Base-by-base conservation (phyloP, 2,888 invertebrate species). In the Sclerodermus sp. region DNA sequence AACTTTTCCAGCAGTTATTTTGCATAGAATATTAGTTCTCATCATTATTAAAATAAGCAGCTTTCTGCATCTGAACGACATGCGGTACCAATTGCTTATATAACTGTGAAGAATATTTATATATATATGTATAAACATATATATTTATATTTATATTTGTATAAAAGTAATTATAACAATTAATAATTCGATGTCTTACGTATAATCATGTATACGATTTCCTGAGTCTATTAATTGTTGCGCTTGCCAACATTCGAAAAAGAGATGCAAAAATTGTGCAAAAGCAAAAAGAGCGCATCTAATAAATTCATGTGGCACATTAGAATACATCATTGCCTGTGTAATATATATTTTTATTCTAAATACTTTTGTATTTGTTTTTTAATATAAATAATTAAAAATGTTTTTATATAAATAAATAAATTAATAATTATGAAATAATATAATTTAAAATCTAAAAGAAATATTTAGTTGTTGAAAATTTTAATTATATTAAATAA, bases 241-340 rank as follows among this genome's bases (percentile, higher is more conserved):
- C n/a, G 45, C 48, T 16, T 39, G 48, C 48, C 48, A 49, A 15
- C 38, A 49, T 12, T 49, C 39, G 10, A 49, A 15, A 4, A 49
- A 49, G 15, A 49, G 39, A 45, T 49, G 48, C 23, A 16, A 17
- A 9, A 49, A 39, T 45, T 49, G 48, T 32, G 48, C 48, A 14
- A 45, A 0, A 6, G 44, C 45, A 3, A 49, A 39, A 32, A 45
- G 17, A 5, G 39, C 31, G 1, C 45, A 32, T 39, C 38, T 45
- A 45, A 45, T 10, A 17, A 45, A 32, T 23, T 49, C 48, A 30
- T 49, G 44, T 0, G 48, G 16, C 1, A 32, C 32, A 13, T 49
- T 45, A 12, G 45, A 17, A 45, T 49, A 38, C 16, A 49, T 44
- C 18, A 48, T 38, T 9, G 31, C 45, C 45, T 48, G 14, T 15